phyloP scores from a whole-genome alignment of 2,113 vertebrate genomes.

The Podiceps cristatus region DNA sequence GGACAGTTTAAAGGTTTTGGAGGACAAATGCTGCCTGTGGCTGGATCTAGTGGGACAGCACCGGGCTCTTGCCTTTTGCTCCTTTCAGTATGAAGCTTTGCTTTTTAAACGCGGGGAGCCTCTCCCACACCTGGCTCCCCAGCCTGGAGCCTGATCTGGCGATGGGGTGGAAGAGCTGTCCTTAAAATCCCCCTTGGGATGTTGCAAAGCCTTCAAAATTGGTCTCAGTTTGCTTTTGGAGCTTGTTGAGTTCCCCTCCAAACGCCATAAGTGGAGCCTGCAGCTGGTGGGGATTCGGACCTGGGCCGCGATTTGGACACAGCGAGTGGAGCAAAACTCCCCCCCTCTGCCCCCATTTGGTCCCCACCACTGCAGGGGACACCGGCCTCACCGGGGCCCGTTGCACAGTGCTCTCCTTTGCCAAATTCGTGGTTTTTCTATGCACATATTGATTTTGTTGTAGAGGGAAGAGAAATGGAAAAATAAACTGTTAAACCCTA shows the following conservation, averaged over 20 bases:
- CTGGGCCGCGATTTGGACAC: background rate
- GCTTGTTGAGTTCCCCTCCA: background rate
- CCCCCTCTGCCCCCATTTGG: too few relatives aligned
- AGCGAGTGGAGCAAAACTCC: background rate
- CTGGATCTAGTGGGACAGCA: background rate
- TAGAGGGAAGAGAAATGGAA: slow-evolving; percentile 25
- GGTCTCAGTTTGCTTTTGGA: background rate
- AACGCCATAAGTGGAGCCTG: background rate
- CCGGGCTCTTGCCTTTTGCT: background rate
- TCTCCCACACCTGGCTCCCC: background rate
- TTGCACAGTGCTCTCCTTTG: background rate
- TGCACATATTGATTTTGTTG: background rate
- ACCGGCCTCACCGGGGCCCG: background rate
- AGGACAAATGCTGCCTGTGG: accelerated
- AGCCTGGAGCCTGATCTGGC: background rate
- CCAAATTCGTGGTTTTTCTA: background rate
- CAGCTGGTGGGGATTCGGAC: background rate
- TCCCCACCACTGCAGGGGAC: background rate
- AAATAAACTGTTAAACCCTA: background rate
- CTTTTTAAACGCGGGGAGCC: background rate
- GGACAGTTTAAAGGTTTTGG: background rate
- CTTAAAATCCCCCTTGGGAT: background rate
- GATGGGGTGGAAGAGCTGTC: background rate
- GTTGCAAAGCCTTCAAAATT: background rate
- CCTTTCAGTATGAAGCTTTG: background rate